Evolutionary conservation across 2,113 vertebrate species (phyloP).

Genomic region (Gymnogyps californianus): DNA sequence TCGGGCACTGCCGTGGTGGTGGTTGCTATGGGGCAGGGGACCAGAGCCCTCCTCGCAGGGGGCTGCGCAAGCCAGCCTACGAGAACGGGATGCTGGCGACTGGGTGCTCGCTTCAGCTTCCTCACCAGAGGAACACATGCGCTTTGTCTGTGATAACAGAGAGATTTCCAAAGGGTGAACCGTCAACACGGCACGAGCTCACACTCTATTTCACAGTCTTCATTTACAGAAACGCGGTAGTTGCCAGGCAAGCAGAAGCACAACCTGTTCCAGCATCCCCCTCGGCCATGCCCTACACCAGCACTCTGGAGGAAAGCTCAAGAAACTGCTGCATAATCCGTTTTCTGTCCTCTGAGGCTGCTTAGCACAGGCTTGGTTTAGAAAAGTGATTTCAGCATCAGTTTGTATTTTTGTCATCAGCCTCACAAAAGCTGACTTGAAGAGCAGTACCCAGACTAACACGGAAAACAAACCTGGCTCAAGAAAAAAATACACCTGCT

Average conservation of each 20-base stretch:
- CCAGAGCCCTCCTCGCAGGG: too few relatives aligned
- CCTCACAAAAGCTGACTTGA: background rate
- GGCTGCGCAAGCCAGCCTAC: too few relatives aligned
- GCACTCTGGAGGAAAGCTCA: background rate
- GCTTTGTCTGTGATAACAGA: background rate
- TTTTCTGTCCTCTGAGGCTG: background rate
- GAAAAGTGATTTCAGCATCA: background rate
- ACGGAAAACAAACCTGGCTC: background rate
- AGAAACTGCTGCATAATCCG: background rate
- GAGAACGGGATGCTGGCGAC: background rate
- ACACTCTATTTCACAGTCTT: rapidly evolving
- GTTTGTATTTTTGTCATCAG: background rate
- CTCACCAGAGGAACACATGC: background rate
- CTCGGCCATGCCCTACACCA: background rate
- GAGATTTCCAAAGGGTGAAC: background rate
- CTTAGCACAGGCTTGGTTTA: background rate
- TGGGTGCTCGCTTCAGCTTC: background rate
- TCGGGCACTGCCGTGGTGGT: rapidly evolving
- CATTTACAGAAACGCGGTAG: rapidly evolving
- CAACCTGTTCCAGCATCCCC: background rate
- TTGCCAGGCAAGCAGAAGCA: background rate
- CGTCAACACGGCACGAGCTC: rapidly evolving
- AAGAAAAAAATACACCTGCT: background rate
- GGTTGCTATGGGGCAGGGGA: background rate
- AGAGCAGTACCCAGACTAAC: background rate